Evolutionary conservation across 2,113 vertebrate species (phyloP), one percentile per base, ranked within the genome.

Genomic region (Pangasianodon hypophthalmus): DNA sequence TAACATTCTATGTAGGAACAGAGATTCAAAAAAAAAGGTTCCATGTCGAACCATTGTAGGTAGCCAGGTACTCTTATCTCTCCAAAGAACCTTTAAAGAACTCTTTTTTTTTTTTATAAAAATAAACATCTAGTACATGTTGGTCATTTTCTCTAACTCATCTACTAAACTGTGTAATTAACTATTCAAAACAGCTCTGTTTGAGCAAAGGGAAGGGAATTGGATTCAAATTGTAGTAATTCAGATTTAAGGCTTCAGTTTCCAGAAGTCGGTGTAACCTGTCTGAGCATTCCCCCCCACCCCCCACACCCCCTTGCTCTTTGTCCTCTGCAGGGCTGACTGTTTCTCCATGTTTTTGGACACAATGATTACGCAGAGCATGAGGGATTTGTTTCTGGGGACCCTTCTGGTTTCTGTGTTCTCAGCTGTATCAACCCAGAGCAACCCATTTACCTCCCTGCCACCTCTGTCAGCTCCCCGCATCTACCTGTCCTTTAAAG

Each of bases 401-500:
- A 90, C 94, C 93, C 92, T 96, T 89, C 88, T 96, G 94, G 94
- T 94, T 90, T 90, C 93, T 84, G 91, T 93, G 19, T 94, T 93
- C 7, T 95, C 90, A 91, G 88, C 41, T 18, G 90, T 94, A 84
- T 90, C 92, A n/a, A 54, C 92, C 81, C 90, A 94, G 90, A 92
- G 86, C 14, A 95, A 95, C 88, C 92, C 94, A 21, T 89, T 90
- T 62, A 84, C 89, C 48, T 84, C 89, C 8, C 71, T 92, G 46
- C 50, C 91, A 56, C 87, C 89, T 32, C 93, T 96, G 67, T 96
- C 96, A 18, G 95, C 94, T 89, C 96, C 96, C 85, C 93, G 96
- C 89, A 95, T 97, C 91, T 96, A 95, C 93, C 92, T 97, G 88
- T 96, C 96, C 93, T 97, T 97, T 93, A 97, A 97, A 96, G 96